Evolutionary conservation across 2,888 invertebrate genomes (phyloP), one percentile per base, ranked within the genome.

Genomic region (Clanis bilineata): DNA sequence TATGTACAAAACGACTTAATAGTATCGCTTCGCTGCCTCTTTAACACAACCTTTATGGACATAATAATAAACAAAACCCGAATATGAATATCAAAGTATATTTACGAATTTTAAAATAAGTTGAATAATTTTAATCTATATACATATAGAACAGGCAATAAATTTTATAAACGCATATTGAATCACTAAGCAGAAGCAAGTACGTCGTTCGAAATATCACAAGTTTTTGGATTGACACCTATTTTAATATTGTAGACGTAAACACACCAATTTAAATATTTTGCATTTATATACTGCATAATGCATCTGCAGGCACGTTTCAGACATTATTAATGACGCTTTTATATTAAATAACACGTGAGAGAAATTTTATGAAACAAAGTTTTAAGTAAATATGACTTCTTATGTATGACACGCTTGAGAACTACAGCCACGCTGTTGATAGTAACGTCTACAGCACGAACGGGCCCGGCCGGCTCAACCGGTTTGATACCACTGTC

Each of bases 141-240:
- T 51, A 51, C 51, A 51, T 51, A 51, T n/a, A 32, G 10, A 51
- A 32, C 28, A 32, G 51, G 28, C 3, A 51, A 32, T 51, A 51
- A 51, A 51, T 18, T 18, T 18, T 7, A 32, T 18, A 12, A 47
- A 7, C 28, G 25, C n/a, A 15, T 9, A 51, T 28, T 51, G 28
- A 51, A 51, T 18, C 9, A 6, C 18, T 18, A 18, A 32, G 9
- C 9, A 51, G 32, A 15, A 18, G 25, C 28, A 18, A 51, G 32
- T 51, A 6, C 44, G 12, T 22, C 10, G 39, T 21, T 43, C 9
- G 4, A 43, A 18, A 51, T 51, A 32, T 32, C 28, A 51, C 28
- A 28, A 51, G 51, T 32, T 45, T 45, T 2, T 3, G n/a, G n/a
- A 51, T 32, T 51, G 51, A 28, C 18, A 15, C 2, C n/a, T 28